These are phyloP conservation scores for Bos indicus DNA, from an alignment of 2,113 vertebrate genomes.

Conservation along the genomic window DNA sequence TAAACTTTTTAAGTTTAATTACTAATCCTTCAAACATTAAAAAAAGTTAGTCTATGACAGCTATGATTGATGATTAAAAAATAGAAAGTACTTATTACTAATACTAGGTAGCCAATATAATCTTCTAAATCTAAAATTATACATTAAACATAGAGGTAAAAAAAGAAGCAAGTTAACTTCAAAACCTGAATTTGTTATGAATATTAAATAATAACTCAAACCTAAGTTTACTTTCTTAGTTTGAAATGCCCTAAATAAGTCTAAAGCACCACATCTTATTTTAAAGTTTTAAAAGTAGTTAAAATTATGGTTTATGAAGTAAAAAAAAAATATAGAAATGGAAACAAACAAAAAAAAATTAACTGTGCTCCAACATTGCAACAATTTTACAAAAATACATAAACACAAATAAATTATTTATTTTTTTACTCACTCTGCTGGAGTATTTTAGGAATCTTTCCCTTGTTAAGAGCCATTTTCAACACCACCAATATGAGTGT, in stretches of 20 bases:
- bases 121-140: neutral
- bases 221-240: neutral
- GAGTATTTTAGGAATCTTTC: neutral
- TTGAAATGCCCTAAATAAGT: neutral
- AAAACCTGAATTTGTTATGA: neutral
- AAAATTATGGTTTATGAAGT: neutral
- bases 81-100: neutral
- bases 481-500: neutral
- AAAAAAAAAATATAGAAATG: neutral
- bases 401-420: neutral
- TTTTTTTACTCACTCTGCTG: neutral
- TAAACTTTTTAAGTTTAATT: slow-evolving; percentile 17
- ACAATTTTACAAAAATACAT: neutral
- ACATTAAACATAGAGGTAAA: neutral
- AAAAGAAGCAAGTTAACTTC: neutral
- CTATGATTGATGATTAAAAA: slow-evolving; percentile 5
- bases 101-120: neutral
- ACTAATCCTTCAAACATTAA: neutral
- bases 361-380: neutral
- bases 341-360: neutral
- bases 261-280: neutral
- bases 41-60: neutral
- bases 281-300: neutral
- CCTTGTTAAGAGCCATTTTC: neutral
- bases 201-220: neutral